These are phyloP conservation scores for Cepaea hortensis DNA, from an alignment of 2,888 invertebrate genomes.

Conservation along the genomic window DNA sequence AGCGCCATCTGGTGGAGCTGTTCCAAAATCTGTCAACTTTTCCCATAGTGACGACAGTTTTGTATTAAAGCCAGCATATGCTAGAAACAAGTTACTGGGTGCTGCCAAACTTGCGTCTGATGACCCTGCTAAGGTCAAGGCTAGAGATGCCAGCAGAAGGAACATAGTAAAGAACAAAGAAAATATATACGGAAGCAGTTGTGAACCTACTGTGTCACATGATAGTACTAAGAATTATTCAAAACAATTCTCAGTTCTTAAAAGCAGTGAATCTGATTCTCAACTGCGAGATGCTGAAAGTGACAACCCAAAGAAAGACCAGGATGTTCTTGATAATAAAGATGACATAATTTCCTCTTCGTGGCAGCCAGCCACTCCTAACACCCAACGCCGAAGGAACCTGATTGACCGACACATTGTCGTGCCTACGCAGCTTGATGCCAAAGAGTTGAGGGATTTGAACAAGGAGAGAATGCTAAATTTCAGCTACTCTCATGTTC, in stretches of 20 bases:
- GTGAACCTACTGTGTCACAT: background rate
- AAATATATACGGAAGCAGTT: background rate
- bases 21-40: background rate
- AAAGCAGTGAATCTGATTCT: background rate
- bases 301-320: background rate
- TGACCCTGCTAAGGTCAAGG: background rate
- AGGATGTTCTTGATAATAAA: background rate
- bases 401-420: slow-evolving; percentile 41
- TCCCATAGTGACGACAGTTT: background rate
- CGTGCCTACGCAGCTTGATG: slow-evolving; percentile 26
- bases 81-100: slow-evolving; percentile 18
- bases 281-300: no score
- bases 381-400: slow-evolving; percentile 30
- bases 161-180: background rate
- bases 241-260: background rate
- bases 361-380: slow-evolving; percentile 43
- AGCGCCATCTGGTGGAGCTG: slow-evolving; percentile 26
- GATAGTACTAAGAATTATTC: background rate
- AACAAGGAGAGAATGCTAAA: slow-evolving; percentile 41
- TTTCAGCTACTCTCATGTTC: slow-evolving; percentile 45
- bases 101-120: background rate
- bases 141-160: background rate
- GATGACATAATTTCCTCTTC: slow-evolving; percentile 8
- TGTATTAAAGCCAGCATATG: slow-evolving; percentile 4
- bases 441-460: slow-evolving; percentile 33